Percentiles rank a stretch among this genome's conserved stretches.
Conservation (phyloP, 2,113 vertebrate genomes). For the Halichoeres trimaculatus region DNA sequence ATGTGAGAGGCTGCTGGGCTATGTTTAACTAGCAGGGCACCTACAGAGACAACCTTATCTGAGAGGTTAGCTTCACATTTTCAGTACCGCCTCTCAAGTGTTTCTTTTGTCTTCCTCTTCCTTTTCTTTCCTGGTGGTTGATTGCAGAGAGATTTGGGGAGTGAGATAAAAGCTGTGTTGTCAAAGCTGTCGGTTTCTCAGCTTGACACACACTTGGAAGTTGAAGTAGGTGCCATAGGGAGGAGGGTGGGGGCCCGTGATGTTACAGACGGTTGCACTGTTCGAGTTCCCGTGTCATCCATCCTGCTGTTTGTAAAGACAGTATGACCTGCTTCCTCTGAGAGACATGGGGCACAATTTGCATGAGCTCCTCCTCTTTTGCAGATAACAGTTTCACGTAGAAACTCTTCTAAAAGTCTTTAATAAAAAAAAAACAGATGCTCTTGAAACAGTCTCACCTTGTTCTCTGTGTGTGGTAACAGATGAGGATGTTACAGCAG, state of each 20-base stretch:
- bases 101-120: constrained; percentile 30
- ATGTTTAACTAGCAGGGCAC: constrained; percentile 80
- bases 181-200: constrained; percentile 67
- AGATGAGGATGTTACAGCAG: constrained; percentile 21
- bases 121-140: constrained; percentile 32
- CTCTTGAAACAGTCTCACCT: constrained; percentile 22
- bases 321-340: constrained; percentile 52
- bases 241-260: constrained; percentile 54
- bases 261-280: constrained; percentile 71
- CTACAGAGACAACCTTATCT: constrained; percentile 64
- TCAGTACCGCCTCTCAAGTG: constrained; percentile 55
- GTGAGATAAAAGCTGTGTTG: constrained; percentile 66
- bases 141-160: constrained; percentile 64
- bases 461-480: constrained; percentile 9
- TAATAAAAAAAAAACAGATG: constrained; percentile 11
- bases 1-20: constrained; percentile 75
- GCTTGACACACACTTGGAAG: constrained; percentile 75
- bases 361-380: constrained; percentile 28
- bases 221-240: constrained; percentile 61
- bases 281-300: constrained; percentile 64
- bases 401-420: constrained; percentile 23
- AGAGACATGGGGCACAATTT: constrained; percentile 47
- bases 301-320: constrained; percentile 69
- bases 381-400: constrained; percentile 8
- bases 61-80: constrained; percentile 51